phyloP scores from a whole-genome alignment of 2,888 invertebrate genomes.

The Phyllotreta cruciferae region DNA sequence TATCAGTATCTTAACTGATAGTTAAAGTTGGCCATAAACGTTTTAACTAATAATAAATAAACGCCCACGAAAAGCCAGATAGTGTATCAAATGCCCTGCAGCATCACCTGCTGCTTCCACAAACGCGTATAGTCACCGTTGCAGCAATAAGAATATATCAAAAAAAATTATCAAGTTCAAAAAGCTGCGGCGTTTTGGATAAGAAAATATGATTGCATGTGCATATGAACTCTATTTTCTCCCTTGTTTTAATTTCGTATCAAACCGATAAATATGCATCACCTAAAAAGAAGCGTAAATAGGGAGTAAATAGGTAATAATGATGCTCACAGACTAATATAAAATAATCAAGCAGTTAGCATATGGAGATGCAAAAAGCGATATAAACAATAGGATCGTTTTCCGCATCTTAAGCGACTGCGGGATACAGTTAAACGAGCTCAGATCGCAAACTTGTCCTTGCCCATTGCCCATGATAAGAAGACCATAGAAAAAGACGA shows the following conservation, averaged over 20 bases:
- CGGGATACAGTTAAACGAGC: constrained; percentile 50
- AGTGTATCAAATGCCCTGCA: constrained; percentile 23
- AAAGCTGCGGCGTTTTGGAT: constrained; percentile 6
- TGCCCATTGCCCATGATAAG: constrained; percentile 30
- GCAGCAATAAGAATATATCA: neutral
- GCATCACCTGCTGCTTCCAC: constrained; percentile 22
- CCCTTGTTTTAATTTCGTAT: no score
- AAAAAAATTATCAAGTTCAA: constrained; percentile 8
- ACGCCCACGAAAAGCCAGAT: constrained; percentile 20
- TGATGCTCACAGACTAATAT: constrained; percentile 4
- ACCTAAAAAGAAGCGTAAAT: no score
- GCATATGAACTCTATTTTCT: no score
- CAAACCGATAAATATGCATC: no score
- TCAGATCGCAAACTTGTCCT: constrained; percentile 26
- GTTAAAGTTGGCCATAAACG: constrained; percentile 38
- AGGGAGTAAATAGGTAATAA: no score
- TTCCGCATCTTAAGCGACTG: constrained; percentile 41
- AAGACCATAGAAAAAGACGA: constrained; percentile 1
- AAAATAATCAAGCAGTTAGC: constrained; percentile 50
- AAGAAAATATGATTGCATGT: no score
- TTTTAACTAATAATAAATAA: constrained; percentile 19
- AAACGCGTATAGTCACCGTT: constrained; percentile 24
- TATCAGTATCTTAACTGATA: neutral
- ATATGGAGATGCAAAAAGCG: constrained; percentile 47
- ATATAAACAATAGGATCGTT: constrained; percentile 53